Base-by-base conservation (phyloP, 1,140 invertebrate species). In the Drosophila leontia region DNA sequence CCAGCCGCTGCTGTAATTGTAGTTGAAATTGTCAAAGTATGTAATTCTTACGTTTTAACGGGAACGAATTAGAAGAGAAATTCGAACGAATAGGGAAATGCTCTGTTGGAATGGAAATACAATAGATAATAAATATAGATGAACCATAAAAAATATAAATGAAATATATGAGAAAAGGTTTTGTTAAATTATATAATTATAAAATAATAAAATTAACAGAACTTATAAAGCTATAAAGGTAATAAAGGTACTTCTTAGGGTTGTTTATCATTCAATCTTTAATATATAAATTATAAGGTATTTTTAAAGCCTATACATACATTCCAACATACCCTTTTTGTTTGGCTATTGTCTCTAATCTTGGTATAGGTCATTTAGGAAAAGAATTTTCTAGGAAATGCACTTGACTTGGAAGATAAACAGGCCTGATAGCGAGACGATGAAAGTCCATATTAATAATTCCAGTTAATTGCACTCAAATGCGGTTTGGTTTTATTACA, bases 1-100 rank as follows among this genome's bases (percentile, higher is more conserved):
- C 26, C 15, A 17, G 23, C 57, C 56, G 74, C 67, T 72, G 68
- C 19, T 41, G 71, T 75, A 72, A 61, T 75, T 74, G 68, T 62
- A 41, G 57, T 70, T 51, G 61, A 35, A 51, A 65, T 65, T 65
- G 65, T 65, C 19, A 32, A 37, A 39, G 17, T 39, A 64, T 42
- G 45, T 45, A 68, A 67, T 70, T 70, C 67, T 70, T 70, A 70
- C 67, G 23, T 35, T 44, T 37, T 37, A 5, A 44, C 13, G 7
- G 13, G 17, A 17, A 63, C 7, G 7, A 29, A 63, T 50, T 63
- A 42, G 32, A 51, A 60, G 29, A 7, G 12, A 15, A 44, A 58
- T 3, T 29, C 0, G 5, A 19, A n/a, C 17, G 37, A 35, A 29
- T 17, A 17, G 1, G 4, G 4, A 0, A 11, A 17, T 63, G 26